These are phyloP conservation scores for Dendrolimus punctatus DNA, from an alignment of 1,140 invertebrate genomes.

Conservation along the genomic window DNA sequence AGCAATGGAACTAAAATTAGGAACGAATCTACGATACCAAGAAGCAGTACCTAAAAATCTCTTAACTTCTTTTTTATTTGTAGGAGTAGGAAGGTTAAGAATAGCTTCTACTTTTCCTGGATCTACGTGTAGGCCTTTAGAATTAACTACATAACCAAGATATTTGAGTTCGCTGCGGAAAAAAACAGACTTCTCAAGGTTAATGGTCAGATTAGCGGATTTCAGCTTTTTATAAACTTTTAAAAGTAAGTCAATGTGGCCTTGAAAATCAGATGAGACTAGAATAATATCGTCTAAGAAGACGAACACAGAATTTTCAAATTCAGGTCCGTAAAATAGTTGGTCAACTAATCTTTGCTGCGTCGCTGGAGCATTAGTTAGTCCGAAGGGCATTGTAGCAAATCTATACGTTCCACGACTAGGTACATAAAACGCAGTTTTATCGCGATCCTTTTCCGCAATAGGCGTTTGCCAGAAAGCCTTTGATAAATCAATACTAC, in stretches of 20 bases:
- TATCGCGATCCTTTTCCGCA: conserved; percentile 13
- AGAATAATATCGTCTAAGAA: no score
- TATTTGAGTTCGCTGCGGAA: conserved; percentile 26
- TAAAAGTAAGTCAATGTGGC: no score
- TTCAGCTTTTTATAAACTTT: conserved; percentile 29
- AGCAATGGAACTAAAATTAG: conserved; percentile 18
- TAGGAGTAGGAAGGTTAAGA: no score
- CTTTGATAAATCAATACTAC: conserved; percentile 14
- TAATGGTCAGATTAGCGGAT: conserved; percentile 28
- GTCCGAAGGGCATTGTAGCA: no score
- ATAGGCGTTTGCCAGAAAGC: conserved; percentile 47
- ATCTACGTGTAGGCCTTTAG: conserved; percentile 41
- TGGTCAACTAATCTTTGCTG: no score
- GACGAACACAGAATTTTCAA: no score
- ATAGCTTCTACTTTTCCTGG: conserved; percentile 50
- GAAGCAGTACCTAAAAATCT: no score
- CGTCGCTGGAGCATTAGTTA: no score
- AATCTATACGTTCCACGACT: no score
- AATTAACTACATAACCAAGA: conserved; percentile 39
- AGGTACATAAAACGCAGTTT: conserved; percentile 45
- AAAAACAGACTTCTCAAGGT: conserved; percentile 24
- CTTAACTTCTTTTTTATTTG: no score
- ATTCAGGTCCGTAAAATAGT: no score
- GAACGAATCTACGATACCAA: conserved; percentile 54
- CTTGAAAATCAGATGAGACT: no score